Percentiles rank a stretch among this genome's conserved stretches.
These are phyloP conservation scores for Melanaphis sacchari DNA, from an alignment of 1,140 invertebrate genomes.

Conservation along the genomic window DNA sequence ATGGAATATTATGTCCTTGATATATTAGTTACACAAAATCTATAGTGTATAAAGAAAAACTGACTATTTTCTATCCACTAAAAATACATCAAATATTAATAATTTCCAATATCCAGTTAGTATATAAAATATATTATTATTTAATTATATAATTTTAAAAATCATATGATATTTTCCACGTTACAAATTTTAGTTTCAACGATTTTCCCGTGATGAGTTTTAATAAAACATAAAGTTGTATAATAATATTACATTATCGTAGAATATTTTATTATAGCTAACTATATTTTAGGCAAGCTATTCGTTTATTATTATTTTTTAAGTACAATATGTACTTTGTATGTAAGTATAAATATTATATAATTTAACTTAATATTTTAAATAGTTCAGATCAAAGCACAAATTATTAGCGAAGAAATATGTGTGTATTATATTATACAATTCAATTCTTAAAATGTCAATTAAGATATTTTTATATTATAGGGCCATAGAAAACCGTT, in stretches of 20 bases:
- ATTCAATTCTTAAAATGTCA: neutral
- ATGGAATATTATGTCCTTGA: too few relatives aligned
- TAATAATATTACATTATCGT: neutral
- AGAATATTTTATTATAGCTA: neutral
- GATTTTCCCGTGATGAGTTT: neutral
- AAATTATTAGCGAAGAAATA: neutral
- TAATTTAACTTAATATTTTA: neutral
- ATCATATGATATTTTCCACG: neutral
- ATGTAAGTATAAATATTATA: neutral
- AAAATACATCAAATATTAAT: neutral
- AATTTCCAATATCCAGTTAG: neutral
- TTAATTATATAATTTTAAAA: neutral
- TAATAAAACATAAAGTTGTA: neutral
- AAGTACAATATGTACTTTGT: too few relatives aligned
- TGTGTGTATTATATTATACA: neutral
- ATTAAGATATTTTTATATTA: neutral
- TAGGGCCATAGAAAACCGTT: neutral
- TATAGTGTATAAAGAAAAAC: too few relatives aligned
- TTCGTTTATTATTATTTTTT: too few relatives aligned
- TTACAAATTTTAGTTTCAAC: neutral
- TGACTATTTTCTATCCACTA: neutral
- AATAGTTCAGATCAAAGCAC: neutral
- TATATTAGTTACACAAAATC: too few relatives aligned
- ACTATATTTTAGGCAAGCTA: too few relatives aligned
- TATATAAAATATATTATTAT: neutral